Evolutionary conservation across 2,888 invertebrate species (phyloP).

Genomic region (Ferrisia virgata): DNA sequence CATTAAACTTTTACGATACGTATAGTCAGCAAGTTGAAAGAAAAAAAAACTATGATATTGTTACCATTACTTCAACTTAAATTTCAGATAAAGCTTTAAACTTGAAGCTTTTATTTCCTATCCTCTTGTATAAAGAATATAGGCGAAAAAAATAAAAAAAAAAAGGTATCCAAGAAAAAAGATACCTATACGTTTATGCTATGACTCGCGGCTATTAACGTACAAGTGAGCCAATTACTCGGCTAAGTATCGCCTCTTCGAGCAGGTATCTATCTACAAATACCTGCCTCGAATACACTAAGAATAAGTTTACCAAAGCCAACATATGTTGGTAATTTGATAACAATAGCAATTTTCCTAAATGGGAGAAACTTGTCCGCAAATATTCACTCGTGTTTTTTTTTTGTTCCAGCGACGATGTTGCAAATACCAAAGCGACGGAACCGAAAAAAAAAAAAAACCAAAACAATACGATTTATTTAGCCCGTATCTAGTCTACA

Average conservation of each 20-base stretch:
- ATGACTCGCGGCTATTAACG: constrained; percentile 10
- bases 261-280: too few relatives aligned
- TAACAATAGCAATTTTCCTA: not conserved
- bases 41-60: constrained; percentile 11
- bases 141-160: too few relatives aligned
- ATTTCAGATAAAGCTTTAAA: constrained; percentile 25
- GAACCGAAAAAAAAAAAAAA: not conserved
- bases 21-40: constrained; percentile 24
- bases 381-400: not conserved
- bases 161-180: not conserved
- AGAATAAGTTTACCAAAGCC: not conserved
- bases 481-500: not conserved
- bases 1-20: constrained; percentile 32
- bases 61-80: constrained; percentile 23
- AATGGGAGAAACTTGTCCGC: not conserved
- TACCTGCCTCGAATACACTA: too few relatives aligned
- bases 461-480: not conserved
- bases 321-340: not conserved
- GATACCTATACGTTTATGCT: too few relatives aligned
- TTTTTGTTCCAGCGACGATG: not conserved
- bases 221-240: constrained; percentile 21
- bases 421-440: not conserved
- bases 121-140: not conserved
- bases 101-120: not conserved
- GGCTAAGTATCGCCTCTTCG: not conserved